Evolutionary conservation across 1,140 invertebrate genomes (phyloP), one percentile per base, ranked within the genome.

Genomic region (Caerostris darwini): DNA sequence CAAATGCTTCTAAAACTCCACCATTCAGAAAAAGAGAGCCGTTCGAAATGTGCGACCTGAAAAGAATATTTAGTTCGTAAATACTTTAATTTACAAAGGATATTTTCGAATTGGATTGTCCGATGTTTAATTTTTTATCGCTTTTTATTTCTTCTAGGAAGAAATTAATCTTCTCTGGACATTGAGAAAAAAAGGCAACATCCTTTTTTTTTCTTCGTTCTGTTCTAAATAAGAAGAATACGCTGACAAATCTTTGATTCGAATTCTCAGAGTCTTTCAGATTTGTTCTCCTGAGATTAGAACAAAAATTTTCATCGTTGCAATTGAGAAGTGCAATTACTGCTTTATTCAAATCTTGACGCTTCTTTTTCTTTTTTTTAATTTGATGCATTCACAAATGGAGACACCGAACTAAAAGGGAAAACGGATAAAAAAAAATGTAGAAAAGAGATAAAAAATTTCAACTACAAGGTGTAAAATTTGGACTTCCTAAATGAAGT

Each of bases 191-290:
- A 0, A 34, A n/a, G n/a, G 34, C 34, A 34, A 34, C 34, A 34
- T 34, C 34, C 34, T 2, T 34, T 34, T 34, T 34, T 34, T 34
- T 34, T 2, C 2, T 34, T 34, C 34, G 34, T 7, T 50, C 5
- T 1, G 12, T 64, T 50, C 5, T 50, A 77, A 53, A 77, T 53
- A 7, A 7, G n/a, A 19, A 53, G 50, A 10, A 50, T 12, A 34
- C 34, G n/a, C 71, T 50, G n/a, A 77, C 71, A 77, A 77, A 77
- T 50, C 1, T 19, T 77, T 77, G 34, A 77, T 77, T 77, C 71
- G 5, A 8, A 10, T 34, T 77, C n/a, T 77, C 34, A 19, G 71
- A n/a, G 71, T n/a, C n/a, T 3, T 77, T 53, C 3, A 19, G 4
- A 1, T 12, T 34, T 77, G 5, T 77, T 7, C 7, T 2, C 2